Conservation (phyloP, 2,888 invertebrate species). For the Blera fallax region DNA sequence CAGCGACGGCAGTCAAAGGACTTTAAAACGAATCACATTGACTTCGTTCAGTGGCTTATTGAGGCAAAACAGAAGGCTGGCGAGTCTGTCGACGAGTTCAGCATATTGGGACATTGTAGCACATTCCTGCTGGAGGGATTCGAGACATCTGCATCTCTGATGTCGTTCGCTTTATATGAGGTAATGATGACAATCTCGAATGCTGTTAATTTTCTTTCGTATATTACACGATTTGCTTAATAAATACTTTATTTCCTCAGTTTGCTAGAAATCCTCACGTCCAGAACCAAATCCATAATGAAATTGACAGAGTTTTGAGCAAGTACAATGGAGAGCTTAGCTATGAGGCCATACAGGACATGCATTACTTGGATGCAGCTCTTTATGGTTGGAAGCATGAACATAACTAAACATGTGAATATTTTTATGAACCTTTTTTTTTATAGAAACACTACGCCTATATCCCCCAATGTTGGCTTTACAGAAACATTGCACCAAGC, state of each 20-base stretch:
- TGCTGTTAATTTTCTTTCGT: no score
- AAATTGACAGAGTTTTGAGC: conserved; percentile 74
- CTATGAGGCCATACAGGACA: conserved; percentile 74
- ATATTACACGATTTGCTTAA: not conserved
- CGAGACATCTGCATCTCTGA: conserved; percentile 77
- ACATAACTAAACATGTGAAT: not conserved
- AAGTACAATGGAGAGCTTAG: conserved; percentile 70
- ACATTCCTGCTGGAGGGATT: conserved; percentile 77
- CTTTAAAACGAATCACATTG: conserved; percentile 20
- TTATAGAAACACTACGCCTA: conserved; percentile 76
- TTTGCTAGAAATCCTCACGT: conserved; percentile 65
- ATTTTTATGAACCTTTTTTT: not conserved
- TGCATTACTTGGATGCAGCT: conserved; percentile 75
- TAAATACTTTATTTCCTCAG: not conserved
- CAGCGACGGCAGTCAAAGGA: conserved; percentile 34
- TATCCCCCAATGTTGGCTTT: conserved; percentile 77
- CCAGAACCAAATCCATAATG: conserved; percentile 74
- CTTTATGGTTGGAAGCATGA: conserved; percentile 72
- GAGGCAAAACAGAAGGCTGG: conserved; percentile 73
- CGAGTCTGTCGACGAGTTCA: conserved; percentile 67
- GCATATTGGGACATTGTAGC: conserved; percentile 76
- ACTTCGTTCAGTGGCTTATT: conserved; percentile 76
- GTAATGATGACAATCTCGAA: conserved; percentile 41
- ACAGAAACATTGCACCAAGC: conserved; percentile 76
- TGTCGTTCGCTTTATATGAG: conserved; percentile 77